Conservation (phyloP, 1,140 invertebrate genomes). For the Sinella curviseta region DNA sequence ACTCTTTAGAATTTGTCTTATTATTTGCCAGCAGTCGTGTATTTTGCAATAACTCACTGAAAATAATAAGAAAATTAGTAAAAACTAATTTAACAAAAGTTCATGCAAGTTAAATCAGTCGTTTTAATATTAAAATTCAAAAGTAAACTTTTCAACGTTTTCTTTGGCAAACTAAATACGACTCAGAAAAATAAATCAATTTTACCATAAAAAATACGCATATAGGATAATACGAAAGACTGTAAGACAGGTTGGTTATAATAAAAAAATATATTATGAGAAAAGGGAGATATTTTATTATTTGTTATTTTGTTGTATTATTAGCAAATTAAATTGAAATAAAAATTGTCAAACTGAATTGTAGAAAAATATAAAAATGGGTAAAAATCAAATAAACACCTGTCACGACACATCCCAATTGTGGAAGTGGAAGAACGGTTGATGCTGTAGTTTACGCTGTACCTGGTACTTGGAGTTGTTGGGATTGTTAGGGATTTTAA, state of each 20-base stretch:
- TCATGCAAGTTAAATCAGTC: background rate
- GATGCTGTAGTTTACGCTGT: slow-evolving; percentile 45
- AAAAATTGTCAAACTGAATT: too few relatives aligned
- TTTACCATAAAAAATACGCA: too few relatives aligned
- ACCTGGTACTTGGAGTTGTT: slow-evolving; percentile 35
- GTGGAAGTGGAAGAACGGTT: slow-evolving; percentile 42
- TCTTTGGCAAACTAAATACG: too few relatives aligned
- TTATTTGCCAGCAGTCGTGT: slow-evolving; percentile 19
- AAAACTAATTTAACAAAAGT: background rate
- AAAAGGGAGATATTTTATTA: too few relatives aligned
- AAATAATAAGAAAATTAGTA: slow-evolving; percentile 26
- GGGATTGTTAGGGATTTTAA: slow-evolving; percentile 41
- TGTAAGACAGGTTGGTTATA: too few relatives aligned
- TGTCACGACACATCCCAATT: slow-evolving; percentile 49
- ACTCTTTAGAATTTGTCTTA: slow-evolving; percentile 14
- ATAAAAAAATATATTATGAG: too few relatives aligned
- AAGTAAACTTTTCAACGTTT: background rate
- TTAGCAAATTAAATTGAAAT: too few relatives aligned
- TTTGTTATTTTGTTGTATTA: too few relatives aligned
- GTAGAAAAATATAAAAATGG: slow-evolving; percentile 1
- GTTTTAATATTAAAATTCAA: background rate
- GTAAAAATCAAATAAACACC: slow-evolving; percentile 40
- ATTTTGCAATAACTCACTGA: background rate
- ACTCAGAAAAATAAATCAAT: too few relatives aligned
- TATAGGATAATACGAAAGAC: too few relatives aligned